phyloP scores from a whole-genome alignment of 2,888 invertebrate genomes.

The Blastobasis adustella region DNA sequence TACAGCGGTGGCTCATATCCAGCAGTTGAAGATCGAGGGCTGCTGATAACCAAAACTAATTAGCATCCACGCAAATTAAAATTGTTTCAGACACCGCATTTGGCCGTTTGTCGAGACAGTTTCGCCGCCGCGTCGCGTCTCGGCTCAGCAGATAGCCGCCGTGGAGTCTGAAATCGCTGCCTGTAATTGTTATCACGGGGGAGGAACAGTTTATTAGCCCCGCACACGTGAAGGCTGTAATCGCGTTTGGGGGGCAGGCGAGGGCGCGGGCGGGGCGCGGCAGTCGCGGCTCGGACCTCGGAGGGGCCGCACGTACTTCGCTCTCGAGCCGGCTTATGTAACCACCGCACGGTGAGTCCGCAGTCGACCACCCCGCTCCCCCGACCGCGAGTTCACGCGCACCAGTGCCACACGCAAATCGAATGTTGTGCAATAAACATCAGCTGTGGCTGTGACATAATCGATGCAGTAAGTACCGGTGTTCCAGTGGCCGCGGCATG shows the following conservation, averaged over 20 bases:
- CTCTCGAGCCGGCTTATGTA: conserved; percentile 66
- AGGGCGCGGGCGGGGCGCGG: conserved; percentile 26
- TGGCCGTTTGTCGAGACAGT: too few species aligned
- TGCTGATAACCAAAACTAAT: too few species aligned
- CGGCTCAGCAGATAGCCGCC: too few species aligned
- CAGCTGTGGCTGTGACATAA: conserved; percentile 68
- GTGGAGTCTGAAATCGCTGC: not conserved
- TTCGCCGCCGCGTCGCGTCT: too few species aligned
- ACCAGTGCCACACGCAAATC: conserved; percentile 32
- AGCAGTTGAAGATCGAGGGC: too few species aligned
- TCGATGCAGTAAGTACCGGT: conserved; percentile 69
- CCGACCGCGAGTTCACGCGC: conserved; percentile 41
- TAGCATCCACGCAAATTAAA: too few species aligned
- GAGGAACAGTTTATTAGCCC: conserved; percentile 56
- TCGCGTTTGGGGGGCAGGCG: conserved; percentile 54
- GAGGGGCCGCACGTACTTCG: conserved; percentile 64
- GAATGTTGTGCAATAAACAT: conserved; percentile 46
- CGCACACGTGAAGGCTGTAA: conserved; percentile 63
- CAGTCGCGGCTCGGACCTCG: conserved; percentile 69
- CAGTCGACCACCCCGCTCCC: conserved; percentile 59
- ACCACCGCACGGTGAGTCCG: conserved; percentile 70
- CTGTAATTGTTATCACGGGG: not conserved
- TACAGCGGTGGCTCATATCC: too few species aligned
- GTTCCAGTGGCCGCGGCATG: conserved; percentile 47
- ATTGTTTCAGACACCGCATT: too few species aligned